phyloP scores from a whole-genome alignment of 35 echinoderm and acorn worm genomes.

The Amphiura filiformis region DNA sequence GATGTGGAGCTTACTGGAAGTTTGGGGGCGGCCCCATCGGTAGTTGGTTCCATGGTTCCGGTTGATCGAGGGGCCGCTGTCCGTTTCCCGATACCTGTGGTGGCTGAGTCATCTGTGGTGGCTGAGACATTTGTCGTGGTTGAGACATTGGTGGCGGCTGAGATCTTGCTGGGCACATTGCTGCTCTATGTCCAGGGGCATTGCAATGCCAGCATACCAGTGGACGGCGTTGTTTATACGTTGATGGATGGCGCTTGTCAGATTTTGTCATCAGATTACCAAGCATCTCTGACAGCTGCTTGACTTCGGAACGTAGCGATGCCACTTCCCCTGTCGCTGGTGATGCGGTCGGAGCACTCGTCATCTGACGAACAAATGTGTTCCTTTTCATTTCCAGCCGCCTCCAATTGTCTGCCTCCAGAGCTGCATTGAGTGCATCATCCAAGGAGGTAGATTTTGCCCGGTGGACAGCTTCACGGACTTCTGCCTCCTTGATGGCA shows the following conservation, averaged over 20 bases:
- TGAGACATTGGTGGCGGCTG: neutral
- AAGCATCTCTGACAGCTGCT: neutral
- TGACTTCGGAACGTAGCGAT: neutral
- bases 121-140: neutral
- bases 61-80: too few relatives aligned
- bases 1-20: neutral
- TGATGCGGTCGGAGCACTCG: neutral
- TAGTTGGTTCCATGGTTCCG: too few relatives aligned
- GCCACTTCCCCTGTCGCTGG: neutral
- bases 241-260: neutral
- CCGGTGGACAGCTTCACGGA: conserved; percentile 20
- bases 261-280: neutral
- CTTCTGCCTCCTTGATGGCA: conserved; percentile 11
- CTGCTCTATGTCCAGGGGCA: neutral
- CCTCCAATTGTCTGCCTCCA: conserved; percentile 8
- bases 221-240: neutral
- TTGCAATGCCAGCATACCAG: neutral
- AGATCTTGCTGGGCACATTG: neutral
- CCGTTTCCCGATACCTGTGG: too few relatives aligned
- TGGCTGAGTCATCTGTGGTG: too few relatives aligned
- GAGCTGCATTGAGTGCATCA: conserved; percentile 23
- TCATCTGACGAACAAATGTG: neutral
- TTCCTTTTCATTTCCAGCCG: neutral
- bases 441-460: conserved; percentile 4
- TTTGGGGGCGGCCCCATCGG: too few relatives aligned